Base-by-base conservation (phyloP, 37 sponge, comb jelly and placozoan species). In the Theonella swinhoei region DNA sequence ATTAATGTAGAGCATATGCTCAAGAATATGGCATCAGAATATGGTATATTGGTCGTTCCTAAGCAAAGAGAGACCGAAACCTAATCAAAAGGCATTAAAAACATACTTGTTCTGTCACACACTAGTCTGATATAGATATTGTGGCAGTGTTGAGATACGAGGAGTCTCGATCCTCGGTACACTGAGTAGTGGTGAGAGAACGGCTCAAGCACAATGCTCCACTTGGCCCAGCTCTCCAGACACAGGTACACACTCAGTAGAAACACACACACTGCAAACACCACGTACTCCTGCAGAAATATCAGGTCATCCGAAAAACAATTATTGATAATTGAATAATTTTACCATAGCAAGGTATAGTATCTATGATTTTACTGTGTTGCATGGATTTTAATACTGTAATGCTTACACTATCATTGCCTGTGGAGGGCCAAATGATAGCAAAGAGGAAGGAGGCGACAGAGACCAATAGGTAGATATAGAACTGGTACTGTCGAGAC, bases 121-220 rank as follows among this genome's bases (percentile, higher is more conserved):
- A 79, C 36, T 14, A 88, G 25, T 62, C 88, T 75, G 38, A 88
- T 59, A 75, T 81, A 88, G 69, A 88, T 88, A 62, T 88, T 88
- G 68, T 88, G 88, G 73, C 75, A 81, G 70, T 81, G 82, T 32
- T 75, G 66, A 28, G 82, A 74, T 32, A 24, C 68, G 4, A 58
- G 54, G 20, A 81, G 88, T 11, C 4, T 42, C 32, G 22, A 14
- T 2, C 82, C 88, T 35, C 24, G 25, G 70, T 81, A 76, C 25
- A 88, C 76, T 39, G 36, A 41, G 76, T 88, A 88, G 70, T 47
- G 40, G 25, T 42, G 36, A 24, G n/a, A 41, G 68, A 7, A 69
- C 36, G 88, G 76, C 67, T 88, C 82, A n/a, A 88, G 25, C 3
- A 88, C 76, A 22, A 88, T 14, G 19, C 62, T 88, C 42, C 42